Base-by-base conservation (phyloP, 2,113 vertebrate species). In the Rhea americana region DNA sequence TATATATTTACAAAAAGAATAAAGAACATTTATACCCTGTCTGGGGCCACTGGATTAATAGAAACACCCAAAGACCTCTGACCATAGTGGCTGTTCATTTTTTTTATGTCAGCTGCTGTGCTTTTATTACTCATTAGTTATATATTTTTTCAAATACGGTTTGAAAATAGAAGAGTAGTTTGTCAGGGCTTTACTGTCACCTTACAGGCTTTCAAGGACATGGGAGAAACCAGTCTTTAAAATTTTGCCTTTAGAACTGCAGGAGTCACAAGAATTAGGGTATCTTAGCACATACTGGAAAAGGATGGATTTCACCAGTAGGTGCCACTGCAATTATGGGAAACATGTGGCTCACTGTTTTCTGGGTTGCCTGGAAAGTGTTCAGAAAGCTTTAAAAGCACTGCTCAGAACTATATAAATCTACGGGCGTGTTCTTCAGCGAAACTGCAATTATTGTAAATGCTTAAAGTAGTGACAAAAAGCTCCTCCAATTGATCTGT, bases 241-340 rank as follows among this genome's bases (percentile, higher is more conserved):
- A 84, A 48, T 47, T 20, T 43, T 91, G 11, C 26, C 18, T 5
- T 81, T 53, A 65, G 51, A 88, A 82, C 73, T 75, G 6, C 30
- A 51, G 39, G 41, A 72, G 13, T 32, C 3, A 0, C 5, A 11
- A 62, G 14, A 26, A 53, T 18, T 39, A 21, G 37, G 39, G 55
- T 32, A 72, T 35, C 9, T 62, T 24, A 13, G 17, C 25, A 78
- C 39, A 30, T 1, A 3, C 65, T 1, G 6, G 51, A 65, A 58
- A 47, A 30, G 48, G 59, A 78, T 0, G 0, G 72, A 71, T 96
- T 85, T 94, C 61, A 0, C 85, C 92, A 59, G 88, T 89, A 92
- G 92, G 58, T 78, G 84, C 90, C 87, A 94, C 72, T 82, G 83
- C 51, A n/a, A 47, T 85, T 81, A 70, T 79, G 74, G 70, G 58